Conservation (phyloP, 2,888 invertebrate genomes). For the Cosmia pyralina region DNA sequence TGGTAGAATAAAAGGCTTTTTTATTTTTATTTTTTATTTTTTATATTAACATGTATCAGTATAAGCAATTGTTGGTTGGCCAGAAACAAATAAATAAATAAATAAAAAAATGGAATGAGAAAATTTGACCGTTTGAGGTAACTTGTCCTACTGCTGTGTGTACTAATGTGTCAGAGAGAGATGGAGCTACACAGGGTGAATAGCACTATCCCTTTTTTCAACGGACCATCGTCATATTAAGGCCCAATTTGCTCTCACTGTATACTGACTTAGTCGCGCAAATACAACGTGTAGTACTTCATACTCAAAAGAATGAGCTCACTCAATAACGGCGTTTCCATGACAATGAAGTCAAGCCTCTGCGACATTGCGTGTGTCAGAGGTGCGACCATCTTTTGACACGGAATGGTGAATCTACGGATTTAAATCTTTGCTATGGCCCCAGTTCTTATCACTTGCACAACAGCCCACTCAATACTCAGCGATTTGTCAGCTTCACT, state of each 20-base stretch:
- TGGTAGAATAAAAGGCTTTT: no score
- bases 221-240: not conserved
- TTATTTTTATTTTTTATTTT: no score
- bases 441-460: slow-evolving; percentile 37
- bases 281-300: no score
- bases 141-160: no score
- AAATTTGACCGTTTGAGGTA: no score
- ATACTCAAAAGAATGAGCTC: no score
- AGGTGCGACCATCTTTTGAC: not conserved
- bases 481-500: slow-evolving; percentile 65
- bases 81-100: no score
- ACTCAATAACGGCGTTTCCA: no score
- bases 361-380: not conserved
- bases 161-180: not conserved
- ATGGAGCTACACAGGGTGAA: not conserved
- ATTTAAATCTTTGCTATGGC: not conserved
- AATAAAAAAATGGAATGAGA: no score
- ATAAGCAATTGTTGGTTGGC: no score
- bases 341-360: not conserved
- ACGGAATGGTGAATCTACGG: no score
- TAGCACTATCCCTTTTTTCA: not conserved
- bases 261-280: not conserved
- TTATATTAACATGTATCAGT: no score
- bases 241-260: not conserved
- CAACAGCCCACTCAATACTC: slow-evolving; percentile 53